Evolutionary conservation across 2,888 invertebrate genomes (phyloP).

Genomic region (Entomobrya multifasciata): DNA sequence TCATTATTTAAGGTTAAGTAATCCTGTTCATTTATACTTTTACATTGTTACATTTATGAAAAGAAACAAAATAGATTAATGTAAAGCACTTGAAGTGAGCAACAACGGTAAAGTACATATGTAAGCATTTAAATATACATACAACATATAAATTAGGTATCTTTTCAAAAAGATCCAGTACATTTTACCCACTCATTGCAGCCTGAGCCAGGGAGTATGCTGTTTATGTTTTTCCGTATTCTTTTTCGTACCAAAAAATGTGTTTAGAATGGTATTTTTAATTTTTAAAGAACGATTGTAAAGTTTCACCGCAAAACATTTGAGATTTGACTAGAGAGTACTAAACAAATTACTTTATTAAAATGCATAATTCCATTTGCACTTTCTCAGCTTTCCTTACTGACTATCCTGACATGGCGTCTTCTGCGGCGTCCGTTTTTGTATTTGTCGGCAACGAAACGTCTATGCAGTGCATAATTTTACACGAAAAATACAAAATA

Average conservation of each 20-base stretch:
- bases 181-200: no score
- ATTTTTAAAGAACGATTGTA: no score
- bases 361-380: no score
- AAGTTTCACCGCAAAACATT: background rate
- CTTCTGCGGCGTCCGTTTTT: background rate
- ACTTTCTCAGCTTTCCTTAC: background rate
- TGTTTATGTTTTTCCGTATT: no score
- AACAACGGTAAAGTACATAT: slow-evolving; percentile 49
- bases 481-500: background rate
- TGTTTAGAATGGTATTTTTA: no score
- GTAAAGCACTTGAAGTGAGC: slow-evolving; percentile 62
- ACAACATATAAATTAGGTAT: no score
- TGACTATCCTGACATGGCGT: background rate
- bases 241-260: no score
- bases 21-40: slow-evolving; percentile 36
- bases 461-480: background rate
- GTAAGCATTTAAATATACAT: no score
- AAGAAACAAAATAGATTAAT: slow-evolving; percentile 23
- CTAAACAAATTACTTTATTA: background rate
- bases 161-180: no score
- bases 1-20: no score
- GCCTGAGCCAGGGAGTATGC: no score
- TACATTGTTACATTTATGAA: slow-evolving; percentile 8
- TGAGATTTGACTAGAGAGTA: background rate
- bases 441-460: background rate